Conservation (phyloP, 2,888 invertebrate species). For the Lepeophtheirus nordmannii region DNA sequence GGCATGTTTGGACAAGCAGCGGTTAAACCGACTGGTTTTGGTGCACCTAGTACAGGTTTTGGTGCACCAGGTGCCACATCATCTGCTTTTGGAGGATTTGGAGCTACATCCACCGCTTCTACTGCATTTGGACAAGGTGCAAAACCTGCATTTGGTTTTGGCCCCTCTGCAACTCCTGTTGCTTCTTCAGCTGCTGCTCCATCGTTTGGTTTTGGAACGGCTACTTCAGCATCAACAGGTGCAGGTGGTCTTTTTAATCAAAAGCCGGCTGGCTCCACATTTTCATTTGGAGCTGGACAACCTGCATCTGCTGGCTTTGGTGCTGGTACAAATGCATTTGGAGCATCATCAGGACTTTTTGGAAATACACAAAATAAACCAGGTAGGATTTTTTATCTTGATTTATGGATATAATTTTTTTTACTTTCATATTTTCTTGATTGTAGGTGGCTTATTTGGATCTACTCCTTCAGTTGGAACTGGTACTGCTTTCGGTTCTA, state of each 20-base stretch:
- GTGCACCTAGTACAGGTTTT: constrained; percentile 19
- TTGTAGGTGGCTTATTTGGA: constrained; percentile 41
- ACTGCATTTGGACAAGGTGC: constrained; percentile 27
- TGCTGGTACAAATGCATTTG: background rate
- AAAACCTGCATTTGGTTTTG: constrained; percentile 29
- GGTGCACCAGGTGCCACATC: constrained; percentile 9
- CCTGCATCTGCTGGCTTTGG: constrained; percentile 13
- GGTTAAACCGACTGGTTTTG: constrained; percentile 14
- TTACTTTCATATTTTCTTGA: constrained; percentile 31
- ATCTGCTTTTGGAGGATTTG: constrained; percentile 25
- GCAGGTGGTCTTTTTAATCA: constrained; percentile 28
- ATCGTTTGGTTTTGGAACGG: constrained; percentile 26
- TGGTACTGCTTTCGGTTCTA: constrained; percentile 28
- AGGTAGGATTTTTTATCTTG: background rate
- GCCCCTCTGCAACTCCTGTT: constrained; percentile 28
- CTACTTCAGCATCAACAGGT: constrained; percentile 26
- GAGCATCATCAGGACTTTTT: constrained; percentile 21
- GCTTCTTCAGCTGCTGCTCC: constrained; percentile 25
- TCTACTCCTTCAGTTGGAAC: constrained; percentile 26
- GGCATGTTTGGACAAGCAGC: background rate
- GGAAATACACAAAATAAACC: constrained; percentile 25
- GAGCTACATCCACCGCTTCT: constrained; percentile 37
- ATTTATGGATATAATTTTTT: background rate
- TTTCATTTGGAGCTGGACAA: constrained; percentile 22
- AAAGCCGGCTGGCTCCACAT: constrained; percentile 24